Base-by-base conservation (phyloP, 2,888 invertebrate species). In the Zygogramma bicolorata region DNA sequence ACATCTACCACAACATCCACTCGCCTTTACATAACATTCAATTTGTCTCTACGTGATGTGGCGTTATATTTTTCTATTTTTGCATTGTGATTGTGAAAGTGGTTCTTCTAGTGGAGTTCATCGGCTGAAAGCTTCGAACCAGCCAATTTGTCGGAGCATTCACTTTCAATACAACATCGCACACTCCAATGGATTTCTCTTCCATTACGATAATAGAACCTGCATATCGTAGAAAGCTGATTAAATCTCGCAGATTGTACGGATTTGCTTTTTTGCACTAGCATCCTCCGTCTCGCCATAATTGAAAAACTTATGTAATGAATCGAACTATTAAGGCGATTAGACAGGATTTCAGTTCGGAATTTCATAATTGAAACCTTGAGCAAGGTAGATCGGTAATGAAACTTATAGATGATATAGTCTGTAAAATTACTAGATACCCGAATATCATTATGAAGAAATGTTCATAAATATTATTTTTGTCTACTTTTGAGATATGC, bases 191-290 rank as follows among this genome's bases (percentile, higher is more conserved):
- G 40, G 22, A 40, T 61, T 61, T 61, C 61, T 38, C 61, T 61
- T 38, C 61, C 40, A 61, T 61, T 61, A 61, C 61, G 25, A 38
- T 61, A 38, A 38, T 61, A 61, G 38, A 61, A 61, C 40, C 40
- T 34, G 61, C 61, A 61, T 61, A 61, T 61, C 40, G 15, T 61
- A 61, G 61, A 61, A 34, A 61, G 61, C 61, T 1, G 60, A 25
- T 60, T 60, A 29, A 18, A 18, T 38, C 31, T 13, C 22, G 18
- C 4, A 13, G 20, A 38, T 61, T 40, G 15, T 38, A 25, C 25
- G 46, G 46, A 20, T 46, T 46, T 46, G 15, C 8, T 46, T 20
- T 46, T 46, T 22, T 46, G 1, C 46, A 20, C 20, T 46, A 18
- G 10, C 46, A 46, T 46, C 46, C 46, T 46, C 46, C 10, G 10